Conservation (phyloP, 2,888 invertebrate genomes). For the Nasonovia ribisnigri region DNA sequence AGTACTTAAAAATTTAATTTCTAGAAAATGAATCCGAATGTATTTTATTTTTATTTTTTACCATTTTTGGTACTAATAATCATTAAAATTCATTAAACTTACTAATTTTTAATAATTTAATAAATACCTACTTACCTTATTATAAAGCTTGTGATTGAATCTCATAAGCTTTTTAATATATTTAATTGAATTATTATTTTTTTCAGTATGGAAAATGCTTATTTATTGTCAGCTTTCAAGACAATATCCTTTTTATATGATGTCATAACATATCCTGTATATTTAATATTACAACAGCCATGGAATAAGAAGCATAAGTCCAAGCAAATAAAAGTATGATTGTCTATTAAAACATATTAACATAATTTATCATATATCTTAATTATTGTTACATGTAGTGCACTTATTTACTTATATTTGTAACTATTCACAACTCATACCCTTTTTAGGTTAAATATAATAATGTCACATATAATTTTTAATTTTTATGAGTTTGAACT, state of each 20-base stretch:
- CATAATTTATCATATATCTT: not conserved
- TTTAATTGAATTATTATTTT: not conserved
- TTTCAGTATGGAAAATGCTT: slow-evolving; percentile 60
- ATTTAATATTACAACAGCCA: slow-evolving; percentile 87
- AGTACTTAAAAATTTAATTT: too few relatives aligned
- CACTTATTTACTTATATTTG: not conserved
- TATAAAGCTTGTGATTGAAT: not conserved
- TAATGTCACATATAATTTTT: not conserved
- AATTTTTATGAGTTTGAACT: not conserved
- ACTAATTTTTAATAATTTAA: not conserved
- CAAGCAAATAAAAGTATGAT: slow-evolving; percentile 81
- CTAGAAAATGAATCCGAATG: too few relatives aligned
- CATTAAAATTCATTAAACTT: too few relatives aligned
- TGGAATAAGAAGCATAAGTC: slow-evolving; percentile 86
- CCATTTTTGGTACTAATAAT: too few relatives aligned
- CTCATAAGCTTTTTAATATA: not conserved
- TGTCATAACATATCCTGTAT: slow-evolving; percentile 90
- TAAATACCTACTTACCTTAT: not conserved
- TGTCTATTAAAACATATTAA: not conserved
- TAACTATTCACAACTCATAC: not conserved
- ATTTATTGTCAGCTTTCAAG: slow-evolving; percentile 75
- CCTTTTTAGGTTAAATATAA: not conserved
- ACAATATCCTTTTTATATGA: slow-evolving; percentile 89
- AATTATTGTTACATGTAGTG: not conserved
- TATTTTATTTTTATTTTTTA: too few relatives aligned